Evolutionary conservation across 1,140 invertebrate species (phyloP), one percentile per base, ranked within the genome.

Genomic region (Coelopa frigida): DNA sequence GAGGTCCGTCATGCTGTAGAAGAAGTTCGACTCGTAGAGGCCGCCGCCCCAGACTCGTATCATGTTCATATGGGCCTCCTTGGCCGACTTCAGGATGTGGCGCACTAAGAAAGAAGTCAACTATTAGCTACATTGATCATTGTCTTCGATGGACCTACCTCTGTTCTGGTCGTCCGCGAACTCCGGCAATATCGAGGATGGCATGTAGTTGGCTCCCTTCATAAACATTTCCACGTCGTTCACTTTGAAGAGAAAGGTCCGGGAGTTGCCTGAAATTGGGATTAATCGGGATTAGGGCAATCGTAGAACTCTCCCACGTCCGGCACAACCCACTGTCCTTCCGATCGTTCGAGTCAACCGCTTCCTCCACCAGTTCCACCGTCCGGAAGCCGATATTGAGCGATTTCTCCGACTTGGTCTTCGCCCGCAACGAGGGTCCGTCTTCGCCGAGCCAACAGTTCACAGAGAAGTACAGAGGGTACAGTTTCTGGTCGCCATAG

Each of bases 41-140:
- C 95, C 96, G 33, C 96, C 96, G 14, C 95, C 96, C 96, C 96
- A 99, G 4, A 99, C 88, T 21, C 96, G 75, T 1, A 99, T 70
- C 80, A 93, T 89, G 62, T 96, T 94, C 83, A 95, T 94, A 61
- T 97, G 78, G 0, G 84, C 80, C 31, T 85, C 77, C 42, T 77
- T 77, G 0, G 84, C 83, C 0, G 61, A 50, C n/a, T 56, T 54
- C 5, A 65, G 26, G 14, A 64, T 42, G 33, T 58, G 48, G 5
- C 49, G 29, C 3, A 65, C 54, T 61, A n/a, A 20, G 18, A 36
- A 8, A 29, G 8, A 29, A 29, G 14, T 14, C 8, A 10, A 29
- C 27, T n/a, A n/a, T n/a, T n/a, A n/a, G n/a, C n/a, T n/a, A n/a
- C n/a, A n/a, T n/a, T n/a, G n/a, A n/a, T n/a, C n/a, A n/a, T n/a